phyloP scores from a whole-genome alignment of 2,888 invertebrate genomes.

The Melanotus villosus region DNA sequence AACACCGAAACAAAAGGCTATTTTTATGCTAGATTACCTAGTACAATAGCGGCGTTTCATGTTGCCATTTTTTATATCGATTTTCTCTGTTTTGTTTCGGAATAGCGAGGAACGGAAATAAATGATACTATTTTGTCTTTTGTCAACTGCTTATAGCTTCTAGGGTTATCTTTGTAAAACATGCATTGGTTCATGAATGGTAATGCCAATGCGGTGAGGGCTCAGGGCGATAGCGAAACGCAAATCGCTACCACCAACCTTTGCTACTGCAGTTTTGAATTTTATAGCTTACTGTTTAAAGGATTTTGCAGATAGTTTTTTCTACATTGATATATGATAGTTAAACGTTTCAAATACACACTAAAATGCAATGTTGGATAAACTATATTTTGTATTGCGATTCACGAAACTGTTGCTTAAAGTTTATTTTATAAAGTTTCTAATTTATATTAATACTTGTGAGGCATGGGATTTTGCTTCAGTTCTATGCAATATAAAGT shows the following conservation, averaged over 20 bases:
- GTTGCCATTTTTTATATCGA: conserved; percentile 10
- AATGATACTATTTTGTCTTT: conserved; percentile 23
- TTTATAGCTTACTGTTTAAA: no score
- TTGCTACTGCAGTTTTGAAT: conserved; percentile 1
- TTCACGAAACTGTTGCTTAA: no score
- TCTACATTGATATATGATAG: no score
- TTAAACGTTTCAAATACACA: no score
- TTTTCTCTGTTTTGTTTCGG: conserved; percentile 8
- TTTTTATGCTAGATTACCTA: conserved; percentile 9
- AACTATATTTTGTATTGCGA: no score
- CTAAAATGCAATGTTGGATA: no score
- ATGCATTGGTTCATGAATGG: conserved; percentile 30
- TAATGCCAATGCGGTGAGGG: conserved; percentile 23
- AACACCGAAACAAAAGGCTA: conserved; percentile 8
- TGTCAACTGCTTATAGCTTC: conserved; percentile 23
- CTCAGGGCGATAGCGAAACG: conserved; percentile 16
- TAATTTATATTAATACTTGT: no score
- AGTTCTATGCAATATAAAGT: no score
- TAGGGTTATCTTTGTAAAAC: conserved; percentile 28
- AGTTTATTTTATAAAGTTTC: no score
- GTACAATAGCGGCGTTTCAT: conserved; percentile 10
- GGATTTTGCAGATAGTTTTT: no score
- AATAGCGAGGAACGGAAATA: conserved; percentile 8
- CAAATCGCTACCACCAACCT: conserved; percentile 13
- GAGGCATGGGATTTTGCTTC: no score